Base-by-base conservation (phyloP, 2,888 invertebrate genomes). In the Xanthia togata region DNA sequence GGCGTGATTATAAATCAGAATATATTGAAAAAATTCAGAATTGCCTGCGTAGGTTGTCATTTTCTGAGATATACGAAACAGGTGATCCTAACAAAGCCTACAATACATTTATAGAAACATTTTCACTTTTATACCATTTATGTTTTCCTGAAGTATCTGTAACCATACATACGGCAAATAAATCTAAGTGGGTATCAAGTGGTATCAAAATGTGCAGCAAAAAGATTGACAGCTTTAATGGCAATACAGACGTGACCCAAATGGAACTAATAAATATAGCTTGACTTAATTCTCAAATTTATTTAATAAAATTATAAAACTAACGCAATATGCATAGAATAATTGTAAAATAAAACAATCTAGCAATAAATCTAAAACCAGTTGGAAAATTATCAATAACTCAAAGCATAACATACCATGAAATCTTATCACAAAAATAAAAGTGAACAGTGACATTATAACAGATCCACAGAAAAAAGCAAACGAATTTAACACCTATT, bases 121-220 rank as follows among this genome's bases (percentile, higher is more conserved):
- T 68, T 68, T 35, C n/a, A 2, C n/a, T 57, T 9, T 55, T 68
- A 11, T 68, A 57, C 14, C 0, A 26, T 38, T n/a, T 55, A n/a
- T 57, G 55, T 11, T 68, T 68, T 55, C 55, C 55, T 1, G 1
- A 8, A n/a, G n/a, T 23, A 55, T 17, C 9, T 23, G 2, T 38
- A 38, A 68, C n/a, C n/a, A 35, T 44, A 68, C 50, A 68, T 53
- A 53, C 35, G 26, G n/a, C 31, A 53, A 53, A 68, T 23, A 68
- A 50, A 38, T 17, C 38, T 1, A 65, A 47, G 31, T 65, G 65
- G 65, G 9, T 65, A 47, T 65, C 47, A 20, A 4, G 47, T 14
- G 17, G n/a, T n/a, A 55, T 55, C 55, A 55, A n/a, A 55, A 55
- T 55, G 12, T 50, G 31, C 23, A 20, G 67, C 31, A 67, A 26